Base-by-base conservation (phyloP, 2,113 vertebrate species). In the Trichechus manatus region DNA sequence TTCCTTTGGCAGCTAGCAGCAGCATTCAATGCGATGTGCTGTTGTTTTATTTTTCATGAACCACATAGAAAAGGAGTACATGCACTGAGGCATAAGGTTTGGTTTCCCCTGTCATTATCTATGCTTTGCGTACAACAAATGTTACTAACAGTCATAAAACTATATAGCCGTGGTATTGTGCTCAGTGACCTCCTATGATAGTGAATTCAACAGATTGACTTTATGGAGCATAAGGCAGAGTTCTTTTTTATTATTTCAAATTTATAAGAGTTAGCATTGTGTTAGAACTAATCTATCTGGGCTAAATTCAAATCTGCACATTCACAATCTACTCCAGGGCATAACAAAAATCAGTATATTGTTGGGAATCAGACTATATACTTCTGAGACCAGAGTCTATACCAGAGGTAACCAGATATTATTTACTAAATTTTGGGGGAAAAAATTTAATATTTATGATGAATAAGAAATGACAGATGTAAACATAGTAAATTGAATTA, bases 91-190 rank as follows among this genome's bases (percentile, higher is more conserved):
- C 86, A 89, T 68, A 96, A 53, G 14, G 29, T 94, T 96, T 85
- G 59, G 4, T 93, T 97, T 92, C 2, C 13, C 56, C 79, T 86
- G 79, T 94, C 93, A 96, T 95, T 96, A 95, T 83, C 87, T 74
- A 83, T 93, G 82, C 64, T 91, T 96, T 97, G 83, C 66, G 81
- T 94, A 87, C 56, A 91, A 80, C 78, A 91, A 95, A 96, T 95
- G 20, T 84, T 96, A 94, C 91, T 97, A 95, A 94, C 61, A 92
- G 88, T 61, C 87, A 96, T 96, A 97, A 97, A 97, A 98, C 72
- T 95, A 87, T 89, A 93, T 1, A 97, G 68, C 39, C 86, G 84
- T 96, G 25, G 27, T 66, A 94, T 87, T 31, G 44, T 47, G 75
- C n/a, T 97, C 89, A 85, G 86, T 84, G 97, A 97, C 74, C 81